These are phyloP conservation scores for Peromyscus eremicus DNA, from an alignment of 2,797 vertebrate species.

Conservation along the genomic window DNA sequence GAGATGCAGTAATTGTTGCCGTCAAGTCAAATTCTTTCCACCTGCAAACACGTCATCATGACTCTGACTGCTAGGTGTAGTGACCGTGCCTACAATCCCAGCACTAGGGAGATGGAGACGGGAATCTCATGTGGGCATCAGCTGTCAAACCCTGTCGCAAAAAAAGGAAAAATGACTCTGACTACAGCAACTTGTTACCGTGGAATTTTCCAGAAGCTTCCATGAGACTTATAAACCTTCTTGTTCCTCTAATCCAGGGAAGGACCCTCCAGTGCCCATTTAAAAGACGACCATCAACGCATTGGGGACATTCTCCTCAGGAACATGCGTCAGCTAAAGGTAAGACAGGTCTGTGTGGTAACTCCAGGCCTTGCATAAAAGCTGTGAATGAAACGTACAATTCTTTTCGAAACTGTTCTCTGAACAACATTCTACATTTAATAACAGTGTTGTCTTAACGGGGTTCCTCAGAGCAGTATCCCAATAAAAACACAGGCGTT, in stretches of 20 bases:
- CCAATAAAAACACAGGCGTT: background rate
- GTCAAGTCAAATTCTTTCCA: background rate
- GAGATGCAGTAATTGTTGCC: background rate
- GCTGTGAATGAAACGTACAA: background rate
- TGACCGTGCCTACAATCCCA: background rate
- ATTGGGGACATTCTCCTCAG: conserved; percentile 97
- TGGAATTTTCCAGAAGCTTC: background rate
- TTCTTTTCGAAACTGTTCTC: background rate
- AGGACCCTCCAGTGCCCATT: conserved; percentile 90
- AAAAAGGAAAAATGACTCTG: background rate
- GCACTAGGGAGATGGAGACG: background rate
- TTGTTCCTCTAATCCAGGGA: conserved; percentile 90
- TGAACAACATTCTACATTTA: background rate
- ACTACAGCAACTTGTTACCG: fast-evolving
- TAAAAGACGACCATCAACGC: conserved; percentile 92
- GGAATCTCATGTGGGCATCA: background rate
- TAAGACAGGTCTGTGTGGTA: conserved; percentile 62
- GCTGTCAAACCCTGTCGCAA: background rate
- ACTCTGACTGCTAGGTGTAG: too few species aligned
- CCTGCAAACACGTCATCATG: background rate
- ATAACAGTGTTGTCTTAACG: background rate
- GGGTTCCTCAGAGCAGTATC: background rate
- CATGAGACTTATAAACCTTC: background rate
- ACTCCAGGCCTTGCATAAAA: background rate
- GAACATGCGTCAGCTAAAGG: conserved; percentile 95